phyloP scores from a whole-genome alignment of 2,888 invertebrate species.

The Athetis lepigone region DNA sequence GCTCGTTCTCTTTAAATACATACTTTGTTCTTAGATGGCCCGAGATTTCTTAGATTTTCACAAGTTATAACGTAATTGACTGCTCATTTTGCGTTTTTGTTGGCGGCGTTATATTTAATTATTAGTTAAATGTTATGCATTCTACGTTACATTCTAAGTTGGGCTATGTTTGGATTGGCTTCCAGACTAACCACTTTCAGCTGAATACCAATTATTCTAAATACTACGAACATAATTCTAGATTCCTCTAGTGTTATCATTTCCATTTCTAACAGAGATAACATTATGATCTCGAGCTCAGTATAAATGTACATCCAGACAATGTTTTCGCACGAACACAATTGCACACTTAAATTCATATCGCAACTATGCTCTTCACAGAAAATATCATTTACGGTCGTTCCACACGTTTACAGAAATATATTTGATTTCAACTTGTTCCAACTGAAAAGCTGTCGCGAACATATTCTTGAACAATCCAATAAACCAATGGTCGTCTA shows the following conservation, averaged over 20 bases:
- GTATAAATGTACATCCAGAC: slow-evolving; percentile 26
- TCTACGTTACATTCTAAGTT: no score
- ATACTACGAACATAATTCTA: neutral
- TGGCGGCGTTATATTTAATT: no score
- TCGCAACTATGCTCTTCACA: slow-evolving; percentile 48
- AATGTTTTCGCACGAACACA: slow-evolving; percentile 45
- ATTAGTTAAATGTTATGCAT: no score
- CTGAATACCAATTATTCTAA: neutral
- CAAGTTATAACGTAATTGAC: slow-evolving; percentile 48
- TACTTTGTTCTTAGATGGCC: slow-evolving; percentile 33
- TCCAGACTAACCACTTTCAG: no score
- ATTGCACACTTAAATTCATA: slow-evolving; percentile 48
- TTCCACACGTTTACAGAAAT: slow-evolving; percentile 37
- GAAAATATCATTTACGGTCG: slow-evolving; percentile 49
- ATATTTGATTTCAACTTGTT: slow-evolving; percentile 52
- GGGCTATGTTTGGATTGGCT: no score
- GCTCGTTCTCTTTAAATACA: slow-evolving; percentile 50
- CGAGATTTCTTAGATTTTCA: slow-evolving; percentile 41
- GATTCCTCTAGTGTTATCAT: slow-evolving; percentile 12
- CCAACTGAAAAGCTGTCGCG: slow-evolving; percentile 45
- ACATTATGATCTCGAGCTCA: neutral
- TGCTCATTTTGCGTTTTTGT: slow-evolving; percentile 28
- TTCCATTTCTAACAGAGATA: slow-evolving; percentile 13
- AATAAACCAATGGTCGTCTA: slow-evolving; percentile 55
- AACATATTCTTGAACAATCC: slow-evolving; percentile 48